Base-by-base conservation (phyloP, 2,888 invertebrate genomes). In the Drosophila nr. perissopoda region DNA sequence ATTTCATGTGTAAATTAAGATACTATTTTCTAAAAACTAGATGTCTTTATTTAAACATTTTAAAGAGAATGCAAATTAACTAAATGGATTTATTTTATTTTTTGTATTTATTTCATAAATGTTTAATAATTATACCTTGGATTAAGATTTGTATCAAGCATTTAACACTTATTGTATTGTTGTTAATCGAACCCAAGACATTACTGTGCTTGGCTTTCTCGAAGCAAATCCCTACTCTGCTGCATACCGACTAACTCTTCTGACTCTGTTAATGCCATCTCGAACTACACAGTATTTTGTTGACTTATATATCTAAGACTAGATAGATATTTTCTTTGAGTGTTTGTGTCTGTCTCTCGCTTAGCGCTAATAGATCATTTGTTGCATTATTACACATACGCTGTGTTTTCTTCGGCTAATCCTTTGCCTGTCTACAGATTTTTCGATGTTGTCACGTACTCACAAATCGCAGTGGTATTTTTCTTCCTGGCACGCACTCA, bases 311-410 rank as follows among this genome's bases (percentile, higher is more conserved):
- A 7, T 21, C 4, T 16, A 45, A 16, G 16, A 45, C 21, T 25
- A 25, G 0, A 2, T 10, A 5, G 16, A 31, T 27, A 11, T 54
- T 36, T 27, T 54, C 25, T 38, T 16, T n/a, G 4, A 45, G 25
- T 69, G 67, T 49, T 33, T 51, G 48, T 34, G 16, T 33, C 36
- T 59, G 42, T 40, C 27, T 33, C 48, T 31, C 34, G 34, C 59
- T 8, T 45, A 8, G 27, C 16, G 7, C 1, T 84, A 76, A 84
- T 87, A 78, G 83, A 82, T 85, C 76, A 85, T 85, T 87, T 87
- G 72, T 72, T 76, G 80, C 87, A 78, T 78, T 85, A 85, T 85
- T 87, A 85, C 82, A 76, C 82, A 74, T 87, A 77, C 73, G 75
- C 67, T 73, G 66, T 48, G 64, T 36, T 54, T 16, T 59, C 65